Percentiles rank a stretch among this genome's conserved stretches.
Conservation (phyloP, 64 coral and sea anemone species). For the Pocillopora damicornis region DNA sequence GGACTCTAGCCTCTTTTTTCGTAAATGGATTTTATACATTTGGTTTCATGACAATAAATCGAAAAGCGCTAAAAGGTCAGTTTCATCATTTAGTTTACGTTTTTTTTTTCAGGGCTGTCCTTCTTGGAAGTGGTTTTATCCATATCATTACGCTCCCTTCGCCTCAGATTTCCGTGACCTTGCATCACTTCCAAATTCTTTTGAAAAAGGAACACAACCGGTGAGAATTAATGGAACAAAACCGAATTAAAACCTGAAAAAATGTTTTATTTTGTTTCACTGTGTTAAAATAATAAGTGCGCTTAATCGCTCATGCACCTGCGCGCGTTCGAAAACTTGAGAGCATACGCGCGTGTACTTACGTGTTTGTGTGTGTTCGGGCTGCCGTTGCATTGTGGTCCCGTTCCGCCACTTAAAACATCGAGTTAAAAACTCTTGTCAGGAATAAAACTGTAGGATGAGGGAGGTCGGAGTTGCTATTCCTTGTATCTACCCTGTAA, state of each 20-base stretch:
- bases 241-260: background rate
- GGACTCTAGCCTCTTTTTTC: too few relatives aligned
- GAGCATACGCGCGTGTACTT: too few relatives aligned
- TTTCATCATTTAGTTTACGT: background rate
- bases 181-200: constrained; percentile 55
- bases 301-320: background rate
- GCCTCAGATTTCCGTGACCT: constrained; percentile 94
- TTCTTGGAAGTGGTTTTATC: constrained; percentile 98
- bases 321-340: background rate
- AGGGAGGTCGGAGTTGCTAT: too few relatives aligned
- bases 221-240: constrained; percentile 30
- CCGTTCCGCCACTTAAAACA: too few relatives aligned
- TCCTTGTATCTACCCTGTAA: too few relatives aligned
- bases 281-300: background rate
- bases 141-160: constrained; percentile 96
- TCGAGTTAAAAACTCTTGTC: too few relatives aligned
- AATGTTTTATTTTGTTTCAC: background rate
- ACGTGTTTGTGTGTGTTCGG: too few relatives aligned
- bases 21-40: too few relatives aligned
- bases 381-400: too few relatives aligned
- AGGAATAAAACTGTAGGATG: too few relatives aligned
- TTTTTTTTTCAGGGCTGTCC: constrained; percentile 77
- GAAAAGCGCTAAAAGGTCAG: background rate
- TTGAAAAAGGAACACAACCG: constrained; percentile 88
- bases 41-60: too few relatives aligned